Percentiles rank a stretch among this genome's conserved stretches.
phyloP scores from a whole-genome alignment of 2,113 vertebrate genomes.

The Equus przewalskii region DNA sequence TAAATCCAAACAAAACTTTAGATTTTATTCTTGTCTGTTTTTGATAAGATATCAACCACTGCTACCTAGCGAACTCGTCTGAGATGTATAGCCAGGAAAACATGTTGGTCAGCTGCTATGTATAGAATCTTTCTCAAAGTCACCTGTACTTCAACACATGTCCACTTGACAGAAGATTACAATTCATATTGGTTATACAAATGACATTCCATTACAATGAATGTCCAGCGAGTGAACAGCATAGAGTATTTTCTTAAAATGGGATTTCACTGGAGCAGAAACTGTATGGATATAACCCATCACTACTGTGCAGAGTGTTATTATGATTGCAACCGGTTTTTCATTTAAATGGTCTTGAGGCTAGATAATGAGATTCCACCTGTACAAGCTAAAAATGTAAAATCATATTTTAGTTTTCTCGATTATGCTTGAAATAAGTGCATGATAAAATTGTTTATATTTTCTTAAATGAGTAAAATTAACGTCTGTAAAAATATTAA shows the following conservation, averaged over 20 bases:
- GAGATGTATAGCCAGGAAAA: background rate
- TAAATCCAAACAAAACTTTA: background rate
- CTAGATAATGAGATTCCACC: conserved; percentile 13
- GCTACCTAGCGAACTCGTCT: background rate
- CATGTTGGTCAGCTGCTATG: background rate
- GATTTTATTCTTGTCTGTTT: background rate
- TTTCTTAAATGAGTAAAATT: conserved; percentile 45
- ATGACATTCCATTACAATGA: conserved; percentile 49
- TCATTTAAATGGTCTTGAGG: conserved; percentile 44
- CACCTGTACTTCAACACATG: conserved; percentile 39
- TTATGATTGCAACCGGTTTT: conserved; percentile 55
- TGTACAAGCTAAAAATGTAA: background rate
- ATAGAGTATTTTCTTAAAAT: conserved; percentile 68
- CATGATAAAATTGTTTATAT: conserved; percentile 6
- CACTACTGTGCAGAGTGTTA: background rate
- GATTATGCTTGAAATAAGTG: background rate
- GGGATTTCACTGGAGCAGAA: conserved; percentile 67
- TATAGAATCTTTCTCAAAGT: conserved; percentile 1
- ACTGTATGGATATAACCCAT: background rate
- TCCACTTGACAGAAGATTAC: background rate
- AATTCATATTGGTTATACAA: conserved; percentile 53
- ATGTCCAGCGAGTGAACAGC: background rate
- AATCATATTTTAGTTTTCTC: background rate
- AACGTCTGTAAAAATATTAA: background rate
- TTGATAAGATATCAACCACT: background rate